Conservation (phyloP, 2,797 vertebrate genomes). For the Pseudomugil gertrudae region DNA sequence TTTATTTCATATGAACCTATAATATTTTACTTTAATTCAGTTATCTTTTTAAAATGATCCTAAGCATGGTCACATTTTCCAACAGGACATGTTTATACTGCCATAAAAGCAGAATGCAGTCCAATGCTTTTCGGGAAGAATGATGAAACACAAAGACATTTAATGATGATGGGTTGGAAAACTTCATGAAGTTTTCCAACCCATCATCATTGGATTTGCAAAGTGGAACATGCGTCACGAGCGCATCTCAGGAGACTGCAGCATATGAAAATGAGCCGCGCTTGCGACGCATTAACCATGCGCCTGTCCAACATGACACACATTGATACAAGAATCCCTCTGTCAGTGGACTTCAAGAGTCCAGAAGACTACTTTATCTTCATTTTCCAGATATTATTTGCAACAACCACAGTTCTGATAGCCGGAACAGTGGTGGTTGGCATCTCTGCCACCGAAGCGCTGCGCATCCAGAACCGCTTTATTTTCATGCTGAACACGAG, state of each 20-base stretch:
- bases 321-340: conserved; percentile 37
- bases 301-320: conserved; percentile 41
- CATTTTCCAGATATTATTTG: conserved; percentile 76
- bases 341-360: conserved; percentile 75
- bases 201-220: too few species aligned
- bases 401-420: conserved; percentile 58
- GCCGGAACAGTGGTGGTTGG: conserved; percentile 69
- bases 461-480: conserved; percentile 78
- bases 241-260: background rate
- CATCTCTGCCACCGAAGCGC: conserved; percentile 63
- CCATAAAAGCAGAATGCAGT: too few species aligned
- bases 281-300: conserved; percentile 33
- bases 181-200: too few species aligned
- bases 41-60: too few species aligned
- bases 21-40: too few species aligned
- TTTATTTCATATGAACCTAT: too few species aligned
- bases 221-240: background rate
- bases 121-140: too few species aligned
- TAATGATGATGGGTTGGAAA: too few species aligned
- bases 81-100: too few species aligned
- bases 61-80: too few species aligned
- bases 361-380: conserved; percentile 75
- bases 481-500: conserved; percentile 84
- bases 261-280: background rate
- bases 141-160: too few species aligned